Evolutionary conservation across 2,797 vertebrate species (phyloP), one percentile per base, ranked within the genome.

Genomic region (Valencia hispanica): DNA sequence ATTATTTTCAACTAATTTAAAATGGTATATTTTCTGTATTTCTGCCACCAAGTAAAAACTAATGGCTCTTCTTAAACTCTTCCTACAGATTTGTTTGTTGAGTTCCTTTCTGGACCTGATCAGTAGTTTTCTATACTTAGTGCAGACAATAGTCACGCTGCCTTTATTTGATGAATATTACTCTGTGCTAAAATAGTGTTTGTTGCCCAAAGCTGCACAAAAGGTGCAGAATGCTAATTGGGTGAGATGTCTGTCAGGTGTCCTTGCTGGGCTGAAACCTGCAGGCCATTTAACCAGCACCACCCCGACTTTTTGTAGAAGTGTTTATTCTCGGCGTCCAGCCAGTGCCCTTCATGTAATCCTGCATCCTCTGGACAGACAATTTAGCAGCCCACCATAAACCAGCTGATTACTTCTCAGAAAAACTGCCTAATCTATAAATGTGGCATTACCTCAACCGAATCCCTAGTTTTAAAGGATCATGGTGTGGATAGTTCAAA

Each of bases 161-260:
- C 20, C 51, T 73, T 45, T 72, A 86, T 39, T 70, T 81, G 75
- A 75, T 78, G 68, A 85, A 80, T 83, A 84, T 73, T 66, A 18
- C 7, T 0, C 70, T 41, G 70, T 59, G 75, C 86, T 79, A 84
- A 84, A 90, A 85, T 81, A 73, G 70, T 39, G 57, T 88, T 83
- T 75, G 73, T 80, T 82, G 89, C 87, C 85, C 79, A 83, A 76
- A 91, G 92, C 87, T 51, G 72, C 50, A 75, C 72, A 73, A 77
- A 73, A 84, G 84, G 83, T 82, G 81, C 66, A 9, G 70, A 81
- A 91, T 91, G 82, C 81, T 91, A 93, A 94, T 91, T 85, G 79
- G 76, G 68, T 78, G 75, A 85, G 88, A 92, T 92, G 84, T 88
- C 85, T 92, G 88, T 90, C 88, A 89, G 80, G 80, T 88, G 75